Base-by-base conservation (phyloP, 2,888 invertebrate genomes). In the Hirtodrosophila duncani region DNA sequence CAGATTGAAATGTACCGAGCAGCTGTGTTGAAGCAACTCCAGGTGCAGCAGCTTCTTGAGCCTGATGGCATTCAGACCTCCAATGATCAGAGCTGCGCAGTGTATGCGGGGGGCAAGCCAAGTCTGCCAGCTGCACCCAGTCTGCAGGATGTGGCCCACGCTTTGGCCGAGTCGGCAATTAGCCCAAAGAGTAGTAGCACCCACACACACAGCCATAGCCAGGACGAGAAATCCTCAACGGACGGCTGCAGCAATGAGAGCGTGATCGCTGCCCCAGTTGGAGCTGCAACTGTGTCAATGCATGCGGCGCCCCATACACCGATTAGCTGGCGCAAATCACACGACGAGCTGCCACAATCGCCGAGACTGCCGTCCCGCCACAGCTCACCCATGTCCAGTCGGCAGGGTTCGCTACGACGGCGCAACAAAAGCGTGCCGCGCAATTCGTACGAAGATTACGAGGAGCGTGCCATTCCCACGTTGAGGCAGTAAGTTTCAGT, bases 1-100 rank as follows among this genome's bases (percentile, higher is more conserved):
- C 93, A 97, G 86, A 96, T 97, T 79, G 94, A 97, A 70, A 93
- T 94, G 70, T 96, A 94, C 45, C 89, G 95, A 31, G 88, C 90
- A 9, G 91, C 93, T 38, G 91, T 94, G 1, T 93, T 95, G 70
- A 90, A 91, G 38, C 92, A 92, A 48, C 88, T 96, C 0, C 90
- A 91, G 64, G 89, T 97, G 0, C 91, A 92, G 16, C 91, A 94
- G 67, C 88, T 98, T 30, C 88, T 97, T 53, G 97, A 97, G 83
- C 88, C 90, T 7, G 88, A 92, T 63, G 95, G 94, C 79, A 93
- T 93, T 7, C 33, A 72, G 0, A 60, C 65, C 6, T 70, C 82
- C 29, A 87, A 87, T 55, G 87, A 87, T 60, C 77, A 77, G 26
- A 72, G 79, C 45, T 72, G 83, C 9, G 87, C 87, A 38, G 64